phyloP scores from a whole-genome alignment of 2,797 vertebrate species.

The Carapus acus region DNA sequence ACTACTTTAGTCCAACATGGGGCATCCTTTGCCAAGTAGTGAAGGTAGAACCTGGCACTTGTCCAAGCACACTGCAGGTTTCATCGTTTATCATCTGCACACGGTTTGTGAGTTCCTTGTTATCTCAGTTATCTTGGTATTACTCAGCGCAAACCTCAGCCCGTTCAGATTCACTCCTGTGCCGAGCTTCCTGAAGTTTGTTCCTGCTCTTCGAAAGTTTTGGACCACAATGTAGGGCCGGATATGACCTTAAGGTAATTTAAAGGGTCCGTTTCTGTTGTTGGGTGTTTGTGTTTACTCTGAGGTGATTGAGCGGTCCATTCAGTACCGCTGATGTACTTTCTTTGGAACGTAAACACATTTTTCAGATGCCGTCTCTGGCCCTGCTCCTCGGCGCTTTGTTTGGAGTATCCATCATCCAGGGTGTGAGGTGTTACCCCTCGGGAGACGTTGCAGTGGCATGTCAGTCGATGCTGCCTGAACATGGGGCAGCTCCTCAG shows the following conservation, averaged over 20 bases:
- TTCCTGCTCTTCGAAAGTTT: not conserved
- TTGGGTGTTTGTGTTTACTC: not conserved
- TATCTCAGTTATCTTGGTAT: not conserved
- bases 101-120: too few species aligned
- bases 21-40: not conserved
- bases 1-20: conserved; percentile 1
- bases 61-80: not conserved
- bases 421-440: not conserved
- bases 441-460: fast-evolving
- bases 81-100: too few species aligned
- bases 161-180: not conserved
- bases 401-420: conserved; percentile 23
- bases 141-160: not conserved
- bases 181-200: not conserved
- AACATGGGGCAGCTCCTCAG: fast-evolving
- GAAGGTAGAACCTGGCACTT: not conserved
- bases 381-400: conserved; percentile 16
- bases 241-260: not conserved
- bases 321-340: too few species aligned
- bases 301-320: too few species aligned
- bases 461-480: conserved; percentile 11
- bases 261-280: not conserved
- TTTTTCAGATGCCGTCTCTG: conserved; percentile 41
- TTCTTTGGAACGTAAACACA: not conserved
- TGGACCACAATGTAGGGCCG: too few species aligned